Evolutionary conservation across 2,888 invertebrate genomes (phyloP).

Genomic region (Aphodius granarius): DNA sequence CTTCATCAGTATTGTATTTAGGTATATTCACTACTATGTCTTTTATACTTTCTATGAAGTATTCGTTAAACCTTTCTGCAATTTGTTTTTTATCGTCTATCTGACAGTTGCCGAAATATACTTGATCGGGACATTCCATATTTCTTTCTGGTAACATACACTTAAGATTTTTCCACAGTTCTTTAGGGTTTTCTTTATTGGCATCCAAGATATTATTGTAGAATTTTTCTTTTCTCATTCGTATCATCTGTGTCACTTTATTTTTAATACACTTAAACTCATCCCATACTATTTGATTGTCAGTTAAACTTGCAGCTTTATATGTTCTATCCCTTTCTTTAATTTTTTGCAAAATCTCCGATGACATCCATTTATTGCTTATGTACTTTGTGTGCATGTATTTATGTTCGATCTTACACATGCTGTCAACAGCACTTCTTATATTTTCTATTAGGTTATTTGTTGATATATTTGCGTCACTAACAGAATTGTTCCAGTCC

Average conservation of each 20-base stretch:
- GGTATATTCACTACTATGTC: neutral
- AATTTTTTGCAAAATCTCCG: neutral
- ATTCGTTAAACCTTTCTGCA: neutral
- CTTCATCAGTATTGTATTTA: neutral
- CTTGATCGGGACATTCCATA: neutral
- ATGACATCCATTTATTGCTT: neutral
- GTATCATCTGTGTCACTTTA: neutral
- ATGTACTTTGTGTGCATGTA: neutral
- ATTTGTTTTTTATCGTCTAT: neutral
- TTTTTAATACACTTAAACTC: too few relatives aligned
- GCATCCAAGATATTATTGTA: neutral
- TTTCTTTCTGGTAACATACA: too few relatives aligned
- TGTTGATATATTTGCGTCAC: too few relatives aligned
- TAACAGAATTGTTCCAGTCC: too few relatives aligned
- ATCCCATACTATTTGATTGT: neutral
- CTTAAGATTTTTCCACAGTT: too few relatives aligned
- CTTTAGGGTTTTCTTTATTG: neutral
- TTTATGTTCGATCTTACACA: too few relatives aligned
- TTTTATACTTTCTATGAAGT: neutral
- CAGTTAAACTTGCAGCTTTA: neutral
- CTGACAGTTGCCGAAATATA: neutral
- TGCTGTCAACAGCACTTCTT: too few relatives aligned
- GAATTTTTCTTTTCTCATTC: neutral
- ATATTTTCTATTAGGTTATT: too few relatives aligned
- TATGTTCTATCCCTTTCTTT: neutral